Evolutionary conservation across 2,888 invertebrate species (phyloP).

Genomic region (Uloborus plumipes): DNA sequence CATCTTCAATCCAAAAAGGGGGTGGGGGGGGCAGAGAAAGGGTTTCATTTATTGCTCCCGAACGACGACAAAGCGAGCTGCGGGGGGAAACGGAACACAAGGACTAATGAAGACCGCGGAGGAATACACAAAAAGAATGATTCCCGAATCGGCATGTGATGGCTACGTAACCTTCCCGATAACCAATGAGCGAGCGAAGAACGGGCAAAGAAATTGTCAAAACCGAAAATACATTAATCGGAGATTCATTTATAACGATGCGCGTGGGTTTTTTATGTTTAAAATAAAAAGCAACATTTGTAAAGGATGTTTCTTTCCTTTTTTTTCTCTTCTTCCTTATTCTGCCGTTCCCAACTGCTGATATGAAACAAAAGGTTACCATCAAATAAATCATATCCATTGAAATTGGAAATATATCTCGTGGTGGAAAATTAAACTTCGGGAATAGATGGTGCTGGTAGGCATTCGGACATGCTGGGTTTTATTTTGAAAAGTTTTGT

Average conservation of each 20-base stretch:
- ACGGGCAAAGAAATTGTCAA: constrained; percentile 54
- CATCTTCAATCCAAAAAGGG: constrained; percentile 29
- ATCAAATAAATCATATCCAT: constrained; percentile 55
- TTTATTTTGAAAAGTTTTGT: constrained; percentile 8
- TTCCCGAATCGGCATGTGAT: constrained; percentile 59
- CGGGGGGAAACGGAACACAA: constrained; percentile 34
- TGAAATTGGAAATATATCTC: constrained; percentile 60
- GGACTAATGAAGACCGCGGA: constrained; percentile 56
- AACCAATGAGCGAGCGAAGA: constrained; percentile 18
- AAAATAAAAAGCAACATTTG: constrained; percentile 3
- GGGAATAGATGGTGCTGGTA: constrained; percentile 52
- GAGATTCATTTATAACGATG: constrained; percentile 57
- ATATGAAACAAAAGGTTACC: constrained; percentile 37
- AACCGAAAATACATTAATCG: constrained; percentile 59
- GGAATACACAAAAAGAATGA: constrained; percentile 52
- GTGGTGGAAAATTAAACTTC: constrained; percentile 49
- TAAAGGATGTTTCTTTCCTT: constrained; percentile 18
- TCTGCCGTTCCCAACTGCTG: no score
- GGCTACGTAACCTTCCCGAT: constrained; percentile 18
- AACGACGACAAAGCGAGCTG: constrained; percentile 56
- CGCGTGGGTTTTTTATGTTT: constrained; percentile 20
- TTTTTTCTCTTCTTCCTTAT: no score
- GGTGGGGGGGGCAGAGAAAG: no score
- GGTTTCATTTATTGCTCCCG: constrained; percentile 57
- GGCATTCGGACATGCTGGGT: constrained; percentile 25